Evolutionary conservation across 2,797 vertebrate species (phyloP).

Genomic region (Borostomias antarcticus): DNA sequence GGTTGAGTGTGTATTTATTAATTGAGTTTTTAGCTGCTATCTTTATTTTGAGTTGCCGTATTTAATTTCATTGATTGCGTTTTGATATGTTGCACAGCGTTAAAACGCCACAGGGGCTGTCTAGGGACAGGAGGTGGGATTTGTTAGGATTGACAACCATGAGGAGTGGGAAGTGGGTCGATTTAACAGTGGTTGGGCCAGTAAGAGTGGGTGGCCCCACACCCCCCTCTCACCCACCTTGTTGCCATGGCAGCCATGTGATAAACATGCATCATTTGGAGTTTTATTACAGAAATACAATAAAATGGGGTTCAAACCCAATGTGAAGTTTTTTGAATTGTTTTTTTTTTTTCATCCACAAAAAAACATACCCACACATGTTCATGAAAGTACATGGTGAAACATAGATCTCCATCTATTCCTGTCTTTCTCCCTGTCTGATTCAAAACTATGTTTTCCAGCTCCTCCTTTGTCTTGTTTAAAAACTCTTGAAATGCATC

Average conservation of each 20-base stretch:
- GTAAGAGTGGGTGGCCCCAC: slow-evolving; percentile 31
- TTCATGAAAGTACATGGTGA: too few species aligned
- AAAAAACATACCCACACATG: too few species aligned
- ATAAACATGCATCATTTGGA: slow-evolving; percentile 75
- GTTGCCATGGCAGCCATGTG: slow-evolving; percentile 59
- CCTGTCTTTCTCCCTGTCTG: not conserved
- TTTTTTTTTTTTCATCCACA: too few species aligned
- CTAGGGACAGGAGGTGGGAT: slow-evolving; percentile 32
- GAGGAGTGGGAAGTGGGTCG: slow-evolving; percentile 20
- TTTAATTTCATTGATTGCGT: slow-evolving; percentile 60
- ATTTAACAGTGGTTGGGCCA: slow-evolving; percentile 35
- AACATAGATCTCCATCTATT: not conserved
- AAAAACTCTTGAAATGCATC: not conserved
- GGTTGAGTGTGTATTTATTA: slow-evolving; percentile 45
- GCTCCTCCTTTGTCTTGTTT: too few species aligned
- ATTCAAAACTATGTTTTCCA: too few species aligned
- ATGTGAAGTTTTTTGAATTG: too few species aligned
- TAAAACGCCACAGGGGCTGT: slow-evolving; percentile 55
- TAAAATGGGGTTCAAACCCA: slow-evolving; percentile 73
- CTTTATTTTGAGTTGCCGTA: slow-evolving; percentile 56
- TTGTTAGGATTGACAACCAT: slow-evolving; percentile 40
- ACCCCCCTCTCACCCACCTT: slow-evolving; percentile 34
- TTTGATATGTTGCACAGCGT: slow-evolving; percentile 57
- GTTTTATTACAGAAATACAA: slow-evolving; percentile 82
- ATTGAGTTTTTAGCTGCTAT: slow-evolving; percentile 67